Evolutionary conservation across 2,113 vertebrate species (phyloP), one percentile per base, ranked within the genome.

Genomic region (Psilopogon haemacephalus): DNA sequence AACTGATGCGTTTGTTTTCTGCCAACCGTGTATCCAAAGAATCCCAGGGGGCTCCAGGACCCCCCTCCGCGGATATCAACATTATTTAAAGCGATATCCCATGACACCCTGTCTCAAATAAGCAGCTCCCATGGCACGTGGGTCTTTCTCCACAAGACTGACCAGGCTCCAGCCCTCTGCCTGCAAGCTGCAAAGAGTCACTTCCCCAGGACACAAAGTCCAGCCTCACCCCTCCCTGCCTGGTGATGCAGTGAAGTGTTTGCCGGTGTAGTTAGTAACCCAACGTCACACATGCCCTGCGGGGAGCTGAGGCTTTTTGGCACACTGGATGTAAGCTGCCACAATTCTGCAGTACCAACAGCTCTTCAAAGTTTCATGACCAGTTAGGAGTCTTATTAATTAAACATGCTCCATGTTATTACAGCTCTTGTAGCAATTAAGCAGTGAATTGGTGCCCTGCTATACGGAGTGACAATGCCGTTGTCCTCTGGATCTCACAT

Each of bases 381-480:
- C 68, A 73, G 62, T 75, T 94, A 91, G 78, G 70, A 94, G 42
- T 52, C 71, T 78, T 94, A 90, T 94, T 95, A 96, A 96, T 96
- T 96, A 96, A 96, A 94, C 90, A 95, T 90, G 71, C 15, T 76
- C 24, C n/a, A 27, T 55, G 72, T 90, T 95, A 93, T 79, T 89
- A 64, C 70, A 78, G 71, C 52, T 90, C 86, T 94, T 93, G 91
- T 93, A 91, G 87, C 71, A 95, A 90, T 95, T 95, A 94, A 93
- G 79, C 58, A 46, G 20, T 81, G 88, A 95, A 90, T 65, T 77
- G 48, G 42, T 93, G 67, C 48, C 35, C 59, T 87, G 59, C 21
- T 90, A 76, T 55, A 82, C 65, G 59, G 81, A 94, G 55, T 55
- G 71, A 88, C 80, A 92, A 83, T 68, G 54, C 23, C 1, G 3